Percentiles rank a stretch among this genome's conserved stretches.
These are phyloP conservation scores for Atta texana DNA, from an alignment of 1,140 invertebrate species.

Conservation along the genomic window DNA sequence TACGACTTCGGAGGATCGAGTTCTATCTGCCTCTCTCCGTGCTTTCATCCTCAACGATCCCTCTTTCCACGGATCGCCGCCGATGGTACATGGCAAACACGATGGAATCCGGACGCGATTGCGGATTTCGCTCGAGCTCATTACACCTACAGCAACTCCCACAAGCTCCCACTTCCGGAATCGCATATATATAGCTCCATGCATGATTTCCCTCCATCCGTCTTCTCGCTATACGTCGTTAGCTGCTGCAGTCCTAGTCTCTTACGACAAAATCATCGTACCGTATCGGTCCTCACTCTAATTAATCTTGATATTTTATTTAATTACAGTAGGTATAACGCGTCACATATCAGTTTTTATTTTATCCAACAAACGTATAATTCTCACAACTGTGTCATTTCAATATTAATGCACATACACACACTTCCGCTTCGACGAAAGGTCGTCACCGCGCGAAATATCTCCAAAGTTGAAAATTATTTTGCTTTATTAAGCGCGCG, in stretches of 20 bases:
- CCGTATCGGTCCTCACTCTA: constrained; percentile 19
- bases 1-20: constrained; percentile 47
- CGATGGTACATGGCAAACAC: constrained; percentile 63
- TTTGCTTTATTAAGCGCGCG: constrained; percentile 44
- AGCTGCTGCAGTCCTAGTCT: neutral
- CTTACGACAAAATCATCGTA: constrained; percentile 32
- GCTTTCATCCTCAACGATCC: neutral
- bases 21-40: neutral
- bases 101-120: constrained; percentile 66
- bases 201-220: constrained; percentile 15
- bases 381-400: neutral
- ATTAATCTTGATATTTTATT: constrained; percentile 26
- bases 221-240: constrained; percentile 41
- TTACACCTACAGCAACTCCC: constrained; percentile 47
- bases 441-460: constrained; percentile 1
- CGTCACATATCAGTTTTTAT: neutral
- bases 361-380: neutral
- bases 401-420: constrained; percentile 29
- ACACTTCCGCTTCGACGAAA: neutral
- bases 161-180: neutral
- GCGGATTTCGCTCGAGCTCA: constrained; percentile 66
- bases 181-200: constrained; percentile 18
- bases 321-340: neutral
- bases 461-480: constrained; percentile 30
- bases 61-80: constrained; percentile 56